Percentiles rank a stretch among this genome's conserved stretches.
These are phyloP conservation scores for Strix uralensis DNA, from an alignment of 2,113 vertebrate genomes.

Conservation along the genomic window DNA sequence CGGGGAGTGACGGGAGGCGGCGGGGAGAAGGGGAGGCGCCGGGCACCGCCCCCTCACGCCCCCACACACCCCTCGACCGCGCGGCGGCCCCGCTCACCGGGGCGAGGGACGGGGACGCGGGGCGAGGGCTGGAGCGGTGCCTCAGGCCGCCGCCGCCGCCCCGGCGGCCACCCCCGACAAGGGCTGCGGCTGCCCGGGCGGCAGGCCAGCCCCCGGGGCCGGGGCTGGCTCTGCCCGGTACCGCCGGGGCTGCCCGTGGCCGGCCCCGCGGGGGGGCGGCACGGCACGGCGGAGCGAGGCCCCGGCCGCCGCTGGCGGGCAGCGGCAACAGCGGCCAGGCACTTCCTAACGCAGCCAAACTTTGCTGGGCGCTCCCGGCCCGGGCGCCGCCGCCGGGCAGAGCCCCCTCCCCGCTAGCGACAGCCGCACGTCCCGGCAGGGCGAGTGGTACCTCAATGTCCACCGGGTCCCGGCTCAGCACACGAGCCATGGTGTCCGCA, in stretches of 20 bases:
- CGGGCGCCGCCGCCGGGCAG: not conserved
- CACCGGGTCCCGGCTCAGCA: constrained; percentile 80
- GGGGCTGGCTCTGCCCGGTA: not conserved
- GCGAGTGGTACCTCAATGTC: constrained; percentile 82
- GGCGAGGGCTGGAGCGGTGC: not conserved
- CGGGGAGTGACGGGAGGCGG: not conserved
- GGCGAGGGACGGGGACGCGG: not conserved
- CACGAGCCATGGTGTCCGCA: constrained; percentile 69
- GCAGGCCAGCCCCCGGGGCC: not conserved
- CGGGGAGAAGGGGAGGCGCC: not conserved
- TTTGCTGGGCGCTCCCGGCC: not conserved
- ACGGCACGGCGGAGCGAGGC: not conserved
- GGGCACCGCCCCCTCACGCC: not conserved
- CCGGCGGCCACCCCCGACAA: not conserved
- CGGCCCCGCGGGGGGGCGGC: not conserved
- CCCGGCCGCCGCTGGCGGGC: not conserved
- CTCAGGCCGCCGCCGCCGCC: not conserved
- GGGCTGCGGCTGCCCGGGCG: not conserved
- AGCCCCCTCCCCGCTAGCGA: not conserved
- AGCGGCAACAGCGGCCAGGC: not conserved
- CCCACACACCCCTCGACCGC: not conserved
- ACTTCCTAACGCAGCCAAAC: not conserved
- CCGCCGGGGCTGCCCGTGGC: not conserved
- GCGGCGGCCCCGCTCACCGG: not conserved
- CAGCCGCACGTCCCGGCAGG: not conserved